phyloP scores from a whole-genome alignment of 2,113 vertebrate genomes.

The Colistium nudipinnis region DNA sequence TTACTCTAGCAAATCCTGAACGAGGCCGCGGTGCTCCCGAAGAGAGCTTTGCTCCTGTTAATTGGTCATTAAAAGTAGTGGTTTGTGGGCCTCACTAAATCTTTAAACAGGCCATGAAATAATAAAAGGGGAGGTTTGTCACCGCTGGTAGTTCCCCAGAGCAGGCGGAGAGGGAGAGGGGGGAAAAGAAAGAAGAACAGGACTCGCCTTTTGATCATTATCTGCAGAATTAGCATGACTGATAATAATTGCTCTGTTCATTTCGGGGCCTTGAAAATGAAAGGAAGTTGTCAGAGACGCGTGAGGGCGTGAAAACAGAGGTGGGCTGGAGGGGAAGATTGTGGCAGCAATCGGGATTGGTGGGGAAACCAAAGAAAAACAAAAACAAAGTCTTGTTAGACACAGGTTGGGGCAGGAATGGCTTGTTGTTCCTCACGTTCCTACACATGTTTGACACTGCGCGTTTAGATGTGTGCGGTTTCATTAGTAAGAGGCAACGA shows the following conservation, averaged over 20 bases:
- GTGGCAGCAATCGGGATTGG: constrained; percentile 74
- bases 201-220: constrained; percentile 81
- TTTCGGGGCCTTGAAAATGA: constrained; percentile 78
- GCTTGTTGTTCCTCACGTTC: constrained; percentile 52
- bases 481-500: constrained; percentile 9
- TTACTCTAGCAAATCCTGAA: constrained; percentile 81
- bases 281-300: constrained; percentile 76
- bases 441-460: constrained; percentile 31
- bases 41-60: constrained; percentile 81
- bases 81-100: constrained; percentile 83
- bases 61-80: constrained; percentile 86
- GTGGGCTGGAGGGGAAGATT: constrained; percentile 72
- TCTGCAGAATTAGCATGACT: constrained; percentile 80
- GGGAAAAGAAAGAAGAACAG: constrained; percentile 62
- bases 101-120: constrained; percentile 86
- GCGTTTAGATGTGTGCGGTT: constrained; percentile 37
- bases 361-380: too few relatives aligned
- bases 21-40: constrained; percentile 67
- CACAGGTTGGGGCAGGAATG: constrained; percentile 60
- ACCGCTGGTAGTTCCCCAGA: constrained; percentile 70
- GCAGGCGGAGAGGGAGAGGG: constrained; percentile 58
- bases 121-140: constrained; percentile 80
- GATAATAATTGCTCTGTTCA: constrained; percentile 81
- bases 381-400: constrained; percentile 69
- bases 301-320: constrained; percentile 66